Evolutionary conservation across 2,113 vertebrate species (phyloP).

Genomic region (Acrocephalus arundinaceus): DNA sequence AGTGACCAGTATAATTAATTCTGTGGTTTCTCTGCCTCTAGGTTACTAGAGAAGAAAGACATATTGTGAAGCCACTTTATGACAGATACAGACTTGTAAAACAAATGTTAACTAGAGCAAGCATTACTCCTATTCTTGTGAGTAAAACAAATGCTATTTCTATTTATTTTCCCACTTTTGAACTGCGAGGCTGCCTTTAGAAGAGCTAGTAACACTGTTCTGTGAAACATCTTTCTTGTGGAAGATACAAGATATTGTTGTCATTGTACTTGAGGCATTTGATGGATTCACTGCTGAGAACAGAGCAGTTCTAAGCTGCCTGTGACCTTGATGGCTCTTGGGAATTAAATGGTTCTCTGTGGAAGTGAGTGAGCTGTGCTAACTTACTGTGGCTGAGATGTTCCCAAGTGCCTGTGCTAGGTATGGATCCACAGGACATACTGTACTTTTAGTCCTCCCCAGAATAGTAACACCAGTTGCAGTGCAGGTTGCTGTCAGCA

Average conservation of each 20-base stretch:
- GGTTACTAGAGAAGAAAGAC: constrained; percentile 93
- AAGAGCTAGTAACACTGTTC: background rate
- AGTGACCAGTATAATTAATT: constrained; percentile 61
- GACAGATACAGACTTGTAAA: constrained; percentile 96
- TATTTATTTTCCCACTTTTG: background rate
- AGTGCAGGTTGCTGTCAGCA: background rate
- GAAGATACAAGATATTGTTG: background rate
- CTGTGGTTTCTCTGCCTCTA: constrained; percentile 72
- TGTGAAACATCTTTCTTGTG: background rate
- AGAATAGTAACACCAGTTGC: constrained; percentile 36
- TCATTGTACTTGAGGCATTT: background rate
- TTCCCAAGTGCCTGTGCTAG: background rate
- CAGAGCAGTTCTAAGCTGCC: background rate
- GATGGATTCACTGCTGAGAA: background rate
- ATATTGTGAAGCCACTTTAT: constrained; percentile 94
- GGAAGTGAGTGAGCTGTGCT: background rate
- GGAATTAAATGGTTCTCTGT: background rate
- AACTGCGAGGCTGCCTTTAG: constrained; percentile 10
- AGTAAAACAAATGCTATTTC: constrained; percentile 70
- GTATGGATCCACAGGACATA: background rate
- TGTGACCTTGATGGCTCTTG: constrained; percentile 15
- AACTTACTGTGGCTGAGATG: background rate
- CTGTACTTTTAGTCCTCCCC: background rate
- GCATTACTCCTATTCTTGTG: constrained; percentile 92
- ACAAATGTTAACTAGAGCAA: constrained; percentile 96